These are phyloP conservation scores for Apocheima hispidaria DNA, from an alignment of 2,888 invertebrate species.

Conservation along the genomic window DNA sequence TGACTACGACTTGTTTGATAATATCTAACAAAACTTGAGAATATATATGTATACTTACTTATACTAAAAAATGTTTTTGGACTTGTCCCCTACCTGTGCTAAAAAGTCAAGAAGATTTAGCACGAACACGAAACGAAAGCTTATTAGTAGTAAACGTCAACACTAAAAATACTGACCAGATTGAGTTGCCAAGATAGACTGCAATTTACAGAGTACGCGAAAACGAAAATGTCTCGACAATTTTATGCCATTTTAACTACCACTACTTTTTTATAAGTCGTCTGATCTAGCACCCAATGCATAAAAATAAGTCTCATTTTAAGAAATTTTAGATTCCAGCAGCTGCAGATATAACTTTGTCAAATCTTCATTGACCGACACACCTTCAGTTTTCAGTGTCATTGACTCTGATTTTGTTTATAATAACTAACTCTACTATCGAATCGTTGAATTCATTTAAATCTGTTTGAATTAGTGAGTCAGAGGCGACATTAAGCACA, in stretches of 20 bases:
- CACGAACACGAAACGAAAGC: background rate
- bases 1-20: no score
- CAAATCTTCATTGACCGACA: conserved; percentile 27
- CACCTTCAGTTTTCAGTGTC: conserved; percentile 36
- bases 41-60: no score
- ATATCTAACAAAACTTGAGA: no score
- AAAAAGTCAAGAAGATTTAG: no score
- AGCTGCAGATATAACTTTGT: conserved; percentile 10
- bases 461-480: conserved; percentile 36
- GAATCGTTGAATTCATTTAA: conserved; percentile 34
- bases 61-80: no score
- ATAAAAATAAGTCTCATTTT: conserved; percentile 1
- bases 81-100: no score
- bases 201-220: conserved; percentile 69
- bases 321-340: background rate
- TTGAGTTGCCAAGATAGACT: conserved; percentile 57
- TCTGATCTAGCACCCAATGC: background rate
- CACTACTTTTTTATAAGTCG: background rate
- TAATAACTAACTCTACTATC: conserved; percentile 35
- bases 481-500: conserved; percentile 34
- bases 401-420: conserved; percentile 37
- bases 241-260: background rate
- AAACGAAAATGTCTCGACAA: conserved; percentile 41
- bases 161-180: background rate
- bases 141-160: background rate